Conservation (phyloP, 92 coral and sea anemone species). For the Paramuricea clavata region DNA sequence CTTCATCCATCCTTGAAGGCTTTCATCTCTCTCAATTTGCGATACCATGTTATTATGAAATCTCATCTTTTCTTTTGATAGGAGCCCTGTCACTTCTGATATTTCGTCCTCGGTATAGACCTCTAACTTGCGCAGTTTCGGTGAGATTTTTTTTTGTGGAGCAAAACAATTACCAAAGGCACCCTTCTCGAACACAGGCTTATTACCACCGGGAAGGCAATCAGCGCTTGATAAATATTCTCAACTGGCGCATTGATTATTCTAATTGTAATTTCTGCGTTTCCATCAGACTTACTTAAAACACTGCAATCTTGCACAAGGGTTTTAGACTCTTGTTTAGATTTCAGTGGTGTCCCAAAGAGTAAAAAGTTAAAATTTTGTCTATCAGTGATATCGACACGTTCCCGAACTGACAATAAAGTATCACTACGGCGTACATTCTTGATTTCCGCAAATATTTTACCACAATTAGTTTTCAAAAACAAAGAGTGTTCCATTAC, state of each 20-base stretch:
- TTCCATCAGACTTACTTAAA: not conserved
- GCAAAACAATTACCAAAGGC: not conserved
- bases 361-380: slow-evolving; percentile 26
- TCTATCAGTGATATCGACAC: not conserved
- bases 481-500: not conserved
- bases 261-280: not conserved
- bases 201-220: too few species aligned
- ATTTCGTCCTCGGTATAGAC: slow-evolving; percentile 23
- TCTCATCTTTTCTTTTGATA: slow-evolving; percentile 25
- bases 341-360: slow-evolving; percentile 7
- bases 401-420: not conserved
- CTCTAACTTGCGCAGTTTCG: too few species aligned
- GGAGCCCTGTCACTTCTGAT: not conserved
- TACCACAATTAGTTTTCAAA: not conserved
- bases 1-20: slow-evolving; percentile 20
- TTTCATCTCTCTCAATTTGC: slow-evolving; percentile 6
- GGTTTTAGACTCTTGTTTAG: slow-evolving; percentile 27
- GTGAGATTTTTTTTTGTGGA: not conserved
- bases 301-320: slow-evolving; percentile 19
- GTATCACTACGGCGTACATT: not conserved
- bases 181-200: too few species aligned
- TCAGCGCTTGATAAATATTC: too few species aligned
- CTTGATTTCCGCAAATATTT: not conserved
- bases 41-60: slow-evolving; percentile 16
- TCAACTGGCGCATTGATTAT: not conserved